Conservation (phyloP, 2,797 vertebrate species). For the Morelia viridis region DNA sequence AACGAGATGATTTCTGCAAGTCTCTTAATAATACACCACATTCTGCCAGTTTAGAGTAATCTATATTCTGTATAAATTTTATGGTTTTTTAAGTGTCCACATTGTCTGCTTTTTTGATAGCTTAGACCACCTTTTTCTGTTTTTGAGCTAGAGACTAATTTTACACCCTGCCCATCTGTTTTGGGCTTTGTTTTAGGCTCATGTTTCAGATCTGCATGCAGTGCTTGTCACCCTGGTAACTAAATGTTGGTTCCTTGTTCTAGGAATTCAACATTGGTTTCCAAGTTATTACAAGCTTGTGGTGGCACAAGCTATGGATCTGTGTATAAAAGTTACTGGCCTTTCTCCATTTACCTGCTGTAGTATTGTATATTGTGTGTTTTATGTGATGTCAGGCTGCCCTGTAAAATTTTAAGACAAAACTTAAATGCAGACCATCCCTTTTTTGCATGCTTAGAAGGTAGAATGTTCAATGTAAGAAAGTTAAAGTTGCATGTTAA, state of each 20-base stretch:
- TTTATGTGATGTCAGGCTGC: constrained; percentile 81
- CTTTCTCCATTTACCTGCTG: constrained; percentile 82
- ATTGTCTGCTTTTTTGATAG: constrained; percentile 51
- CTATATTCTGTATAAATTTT: constrained; percentile 48
- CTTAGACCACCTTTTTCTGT: constrained; percentile 60
- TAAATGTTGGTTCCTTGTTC: constrained; percentile 74
- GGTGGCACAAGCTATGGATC: constrained; percentile 77
- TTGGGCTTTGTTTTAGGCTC: constrained; percentile 77
- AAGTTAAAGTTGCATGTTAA: constrained; percentile 84
- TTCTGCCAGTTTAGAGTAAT: constrained; percentile 62
- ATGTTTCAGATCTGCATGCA: constrained; percentile 80
- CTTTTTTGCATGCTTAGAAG: constrained; percentile 86
- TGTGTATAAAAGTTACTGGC: constrained; percentile 79
- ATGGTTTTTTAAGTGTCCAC: constrained; percentile 52
- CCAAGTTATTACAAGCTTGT: constrained; percentile 75
- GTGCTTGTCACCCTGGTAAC: constrained; percentile 78
- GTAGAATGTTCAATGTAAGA: constrained; percentile 83
- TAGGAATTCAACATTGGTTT: constrained; percentile 75
- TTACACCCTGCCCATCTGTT: constrained; percentile 68
- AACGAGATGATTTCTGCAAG: constrained; percentile 67
- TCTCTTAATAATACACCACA: constrained; percentile 57
- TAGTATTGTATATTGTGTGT: constrained; percentile 79
- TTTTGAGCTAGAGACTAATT: constrained; percentile 67
- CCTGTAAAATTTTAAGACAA: constrained; percentile 76
- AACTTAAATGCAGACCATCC: constrained; percentile 78